These are phyloP conservation scores for Rhinichthys osculus DNA, from an alignment of 2,797 vertebrate species.

Conservation along the genomic window DNA sequence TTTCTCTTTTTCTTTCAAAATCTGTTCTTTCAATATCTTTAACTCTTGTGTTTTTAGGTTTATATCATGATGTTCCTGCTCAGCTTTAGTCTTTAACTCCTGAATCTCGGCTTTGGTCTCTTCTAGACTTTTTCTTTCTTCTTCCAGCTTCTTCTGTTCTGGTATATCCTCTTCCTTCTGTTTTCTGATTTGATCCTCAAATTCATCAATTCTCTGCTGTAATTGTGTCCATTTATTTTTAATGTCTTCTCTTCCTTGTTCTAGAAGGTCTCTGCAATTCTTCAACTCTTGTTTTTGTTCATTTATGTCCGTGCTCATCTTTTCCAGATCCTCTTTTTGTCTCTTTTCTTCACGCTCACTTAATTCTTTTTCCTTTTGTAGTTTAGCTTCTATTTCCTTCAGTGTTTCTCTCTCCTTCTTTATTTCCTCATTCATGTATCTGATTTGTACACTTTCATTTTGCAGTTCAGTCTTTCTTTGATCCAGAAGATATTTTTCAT, in stretches of 20 bases:
- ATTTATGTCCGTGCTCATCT: rapidly evolving
- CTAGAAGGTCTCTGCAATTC: background rate
- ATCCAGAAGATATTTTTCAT: background rate
- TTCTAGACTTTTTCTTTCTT: conserved; percentile 24
- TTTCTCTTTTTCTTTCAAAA: background rate
- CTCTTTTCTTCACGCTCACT: background rate
- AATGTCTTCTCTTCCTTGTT: conserved; percentile 18
- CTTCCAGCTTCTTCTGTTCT: background rate
- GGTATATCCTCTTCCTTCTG: background rate
- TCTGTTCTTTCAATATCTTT: background rate
- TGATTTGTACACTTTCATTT: conserved; percentile 5
- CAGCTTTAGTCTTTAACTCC: background rate
- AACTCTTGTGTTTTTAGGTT: background rate
- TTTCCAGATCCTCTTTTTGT: background rate
- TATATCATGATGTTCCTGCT: background rate
- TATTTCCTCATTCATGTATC: background rate
- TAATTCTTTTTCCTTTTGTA: conserved; percentile 6
- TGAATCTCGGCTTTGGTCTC: background rate
- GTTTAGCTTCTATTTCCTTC: background rate
- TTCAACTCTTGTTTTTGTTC: background rate
- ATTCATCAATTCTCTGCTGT: background rate
- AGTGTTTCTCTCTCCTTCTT: background rate
- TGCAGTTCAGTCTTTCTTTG: conserved; percentile 3
- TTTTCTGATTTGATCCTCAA: background rate
- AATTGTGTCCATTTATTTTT: background rate